These are phyloP conservation scores for Pyrrhosoma nymphula DNA, from an alignment of 2,888 invertebrate genomes.

Conservation along the genomic window DNA sequence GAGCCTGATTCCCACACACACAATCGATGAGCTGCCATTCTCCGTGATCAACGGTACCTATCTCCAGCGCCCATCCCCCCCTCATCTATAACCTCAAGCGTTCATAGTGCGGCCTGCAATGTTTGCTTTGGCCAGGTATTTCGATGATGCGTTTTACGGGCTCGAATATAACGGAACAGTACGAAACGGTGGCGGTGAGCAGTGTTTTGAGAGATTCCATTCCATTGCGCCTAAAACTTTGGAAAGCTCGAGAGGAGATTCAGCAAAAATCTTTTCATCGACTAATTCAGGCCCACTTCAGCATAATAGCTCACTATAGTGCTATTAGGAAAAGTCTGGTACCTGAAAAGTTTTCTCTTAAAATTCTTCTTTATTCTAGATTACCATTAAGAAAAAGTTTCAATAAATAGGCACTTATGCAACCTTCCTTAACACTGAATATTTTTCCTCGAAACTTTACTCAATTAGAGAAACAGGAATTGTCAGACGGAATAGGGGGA, in stretches of 20 bases:
- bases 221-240: not conserved
- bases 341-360: not conserved
- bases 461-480: too few species aligned
- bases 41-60: constrained; percentile 31
- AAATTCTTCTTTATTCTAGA: not conserved
- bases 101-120: constrained; percentile 54
- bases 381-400: not conserved
- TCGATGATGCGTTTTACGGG: constrained; percentile 43
- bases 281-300: not conserved
- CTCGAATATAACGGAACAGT: not conserved
- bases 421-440: too few species aligned
- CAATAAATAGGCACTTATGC: not conserved
- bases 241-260: not conserved
- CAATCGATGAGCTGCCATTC: constrained; percentile 66
- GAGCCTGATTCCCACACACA: constrained; percentile 42
- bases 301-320: not conserved
- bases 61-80: constrained; percentile 18
- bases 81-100: constrained; percentile 46
- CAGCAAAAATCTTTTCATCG: not conserved
- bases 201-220: constrained; percentile 22
- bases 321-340: not conserved
- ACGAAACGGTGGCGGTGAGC: constrained; percentile 2
- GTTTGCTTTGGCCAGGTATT: constrained; percentile 60
- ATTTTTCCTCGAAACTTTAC: too few species aligned
- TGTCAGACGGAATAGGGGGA: too few species aligned